Evolutionary conservation across 2,113 vertebrate species (phyloP), one percentile per base, ranked within the genome.

Genomic region (Corythoichthys intestinalis): DNA sequence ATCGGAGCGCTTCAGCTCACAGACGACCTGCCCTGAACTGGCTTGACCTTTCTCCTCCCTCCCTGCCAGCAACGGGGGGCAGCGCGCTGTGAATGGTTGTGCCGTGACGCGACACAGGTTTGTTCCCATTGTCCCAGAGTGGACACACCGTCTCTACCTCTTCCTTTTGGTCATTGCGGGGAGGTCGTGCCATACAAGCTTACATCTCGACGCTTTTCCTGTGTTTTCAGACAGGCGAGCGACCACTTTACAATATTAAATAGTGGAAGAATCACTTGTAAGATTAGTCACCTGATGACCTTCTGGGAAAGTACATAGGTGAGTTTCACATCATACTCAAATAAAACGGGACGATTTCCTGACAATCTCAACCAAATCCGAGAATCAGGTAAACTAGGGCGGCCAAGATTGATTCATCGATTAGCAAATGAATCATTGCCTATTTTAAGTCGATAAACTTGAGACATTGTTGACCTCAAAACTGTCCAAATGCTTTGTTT

Each of bases 131-230:
- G 87, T 89, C 67, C 70, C 59, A 38, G 48, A 8, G 70, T 76
- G 78, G 84, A 88, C 82, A 82, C 83, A 75, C 63, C 81, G 80
- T 80, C 78, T 81, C 75, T 83, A 50, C 67, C 61, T 71, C 70
- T 79, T 71, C 38, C 75, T 50, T 10, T 38, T 61, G 14, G 69
- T 20, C 52, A 66, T 6, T 65, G 39, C 71, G 11, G 48, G 41
- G 7, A 41, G 50, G 2, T 34, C 17, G 53, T 37, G 64, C 70
- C 65, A 63, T 38, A 74, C 70, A 70, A 57, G 73, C 13, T 28
- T 57, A 17, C 63, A 44, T 20, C 9, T 48, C 15, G 46, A 11
- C 34, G 28, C 28, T 76, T 79, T 58, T 78, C 77, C 81, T 75
- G 69, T 75, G 65, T 60, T 73, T 67, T 67, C 4, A 49, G 56